A percentile compares a stretch with the other conserved stretches of the same genome.
These are phyloP conservation scores for Meloidogyne chitwoodi DNA, from an alignment of 1,140 invertebrate genomes.

Conservation along the genomic window DNA sequence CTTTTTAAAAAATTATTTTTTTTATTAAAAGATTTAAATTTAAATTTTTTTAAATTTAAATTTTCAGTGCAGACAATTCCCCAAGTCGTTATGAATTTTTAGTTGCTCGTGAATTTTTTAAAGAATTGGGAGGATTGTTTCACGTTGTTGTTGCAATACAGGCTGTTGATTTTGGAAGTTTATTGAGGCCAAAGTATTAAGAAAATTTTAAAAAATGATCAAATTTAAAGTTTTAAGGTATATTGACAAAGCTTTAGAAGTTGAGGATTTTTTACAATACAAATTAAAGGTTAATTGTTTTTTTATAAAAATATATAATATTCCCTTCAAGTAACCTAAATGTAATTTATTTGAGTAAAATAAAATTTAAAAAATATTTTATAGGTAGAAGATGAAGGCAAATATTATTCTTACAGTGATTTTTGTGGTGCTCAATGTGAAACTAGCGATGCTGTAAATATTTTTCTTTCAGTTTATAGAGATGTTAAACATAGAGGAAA, in stretches of 20 bases:
- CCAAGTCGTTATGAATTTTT: slow-evolving; percentile 54
- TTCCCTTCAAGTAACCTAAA: too few species aligned
- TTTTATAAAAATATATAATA: too few species aligned
- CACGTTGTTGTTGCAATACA: slow-evolving; percentile 56
- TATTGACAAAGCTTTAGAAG: slow-evolving; percentile 55
- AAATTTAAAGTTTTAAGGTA: slow-evolving; percentile 35
- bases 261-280: slow-evolving; percentile 57
- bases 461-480: slow-evolving; percentile 54
- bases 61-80: slow-evolving; percentile 54
- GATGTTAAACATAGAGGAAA: slow-evolving; percentile 52
- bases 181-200: slow-evolving; percentile 45
- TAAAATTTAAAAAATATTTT: too few species aligned
- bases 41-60: not conserved
- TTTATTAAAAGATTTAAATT: not conserved
- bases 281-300: slow-evolving; percentile 40
- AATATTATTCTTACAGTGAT: slow-evolving; percentile 50
- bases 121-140: slow-evolving; percentile 55
- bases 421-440: slow-evolving; percentile 60
- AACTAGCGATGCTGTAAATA: slow-evolving; percentile 56
- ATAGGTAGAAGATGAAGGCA: slow-evolving; percentile 47
- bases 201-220: not conserved
- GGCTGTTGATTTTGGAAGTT: slow-evolving; percentile 45
- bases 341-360: too few species aligned
- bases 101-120: slow-evolving; percentile 54
- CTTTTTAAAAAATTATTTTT: too few species aligned